Conservation (phyloP, 2,797 vertebrate species). For the Tachyglossus aculeatus region DNA sequence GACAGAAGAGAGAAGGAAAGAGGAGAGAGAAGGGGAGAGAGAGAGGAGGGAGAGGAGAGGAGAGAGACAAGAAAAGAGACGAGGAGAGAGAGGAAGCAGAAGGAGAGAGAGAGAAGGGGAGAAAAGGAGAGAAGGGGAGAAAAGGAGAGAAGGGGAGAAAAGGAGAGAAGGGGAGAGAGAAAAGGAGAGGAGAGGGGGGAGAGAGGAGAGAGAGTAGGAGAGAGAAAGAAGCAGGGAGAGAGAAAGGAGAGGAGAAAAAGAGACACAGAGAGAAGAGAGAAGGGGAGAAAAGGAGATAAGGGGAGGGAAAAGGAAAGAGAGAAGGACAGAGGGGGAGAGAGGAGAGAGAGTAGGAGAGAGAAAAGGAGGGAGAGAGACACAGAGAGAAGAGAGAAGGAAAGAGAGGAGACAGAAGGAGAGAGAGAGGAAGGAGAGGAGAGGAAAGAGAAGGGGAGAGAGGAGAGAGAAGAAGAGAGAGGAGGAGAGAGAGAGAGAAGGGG, state of each 20-base stretch:
- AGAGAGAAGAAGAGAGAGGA: not conserved
- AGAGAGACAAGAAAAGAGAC: no score
- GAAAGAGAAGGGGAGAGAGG: not conserved
- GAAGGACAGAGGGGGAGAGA: not conserved
- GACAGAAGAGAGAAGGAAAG: no score
- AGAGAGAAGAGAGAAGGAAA: not conserved
- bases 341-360: not conserved
- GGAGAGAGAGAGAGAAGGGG: no score
- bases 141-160: no score
- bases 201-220: not conserved
- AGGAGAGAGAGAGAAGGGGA: no score
- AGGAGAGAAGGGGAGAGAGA: no score
- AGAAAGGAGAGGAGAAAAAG: not conserved
- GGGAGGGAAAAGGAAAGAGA: accelerated
- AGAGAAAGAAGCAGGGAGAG: not conserved
- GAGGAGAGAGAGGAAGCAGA: no score
- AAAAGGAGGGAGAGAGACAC: not conserved
- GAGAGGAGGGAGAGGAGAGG: no score
- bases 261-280: not conserved
- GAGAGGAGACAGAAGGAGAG: not conserved
- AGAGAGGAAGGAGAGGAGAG: not conserved
- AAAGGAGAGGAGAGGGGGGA: no score
- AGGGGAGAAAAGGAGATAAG: not conserved
- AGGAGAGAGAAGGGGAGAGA: no score
- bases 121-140: no score